phyloP scores from a whole-genome alignment of 2,113 vertebrate genomes.

The Isichthys henryi region DNA sequence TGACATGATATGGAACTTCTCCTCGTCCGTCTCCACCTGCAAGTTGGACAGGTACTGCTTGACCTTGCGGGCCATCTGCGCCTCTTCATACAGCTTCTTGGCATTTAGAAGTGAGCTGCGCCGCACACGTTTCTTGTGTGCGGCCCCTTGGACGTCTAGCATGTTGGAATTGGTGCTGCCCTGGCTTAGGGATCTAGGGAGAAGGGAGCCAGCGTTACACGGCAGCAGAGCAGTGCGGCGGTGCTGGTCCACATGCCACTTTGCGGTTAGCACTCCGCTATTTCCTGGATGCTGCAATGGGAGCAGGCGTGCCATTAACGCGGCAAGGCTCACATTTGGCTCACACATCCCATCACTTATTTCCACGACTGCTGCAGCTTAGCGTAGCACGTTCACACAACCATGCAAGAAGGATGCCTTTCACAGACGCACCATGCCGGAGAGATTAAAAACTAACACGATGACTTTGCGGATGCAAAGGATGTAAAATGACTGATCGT shows the following conservation, averaged over 20 bases:
- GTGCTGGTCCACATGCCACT: not conserved
- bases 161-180: constrained; percentile 96
- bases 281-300: not conserved
- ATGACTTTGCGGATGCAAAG: not conserved
- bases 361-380: not conserved
- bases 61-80: constrained; percentile 93
- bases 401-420: constrained; percentile 47
- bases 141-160: constrained; percentile 84
- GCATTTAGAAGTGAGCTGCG: constrained; percentile 91
- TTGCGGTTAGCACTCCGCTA: not conserved
- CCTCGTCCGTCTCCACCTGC: constrained; percentile 81
- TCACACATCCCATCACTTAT: not conserved
- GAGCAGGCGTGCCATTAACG: not conserved
- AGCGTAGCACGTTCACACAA: constrained; percentile 39
- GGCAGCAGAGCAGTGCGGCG: not conserved
- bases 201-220: constrained; percentile 7
- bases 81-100: constrained; percentile 95
- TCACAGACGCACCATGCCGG: constrained; percentile 46
- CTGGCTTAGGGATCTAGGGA: constrained; percentile 84
- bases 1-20: constrained; percentile 85
- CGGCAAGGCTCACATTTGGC: not conserved
- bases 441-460: constrained; percentile 31
- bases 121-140: constrained; percentile 84
- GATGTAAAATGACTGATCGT: not conserved
- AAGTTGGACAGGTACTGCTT: constrained; percentile 92